Base-by-base conservation (phyloP, 2,797 vertebrate species). In the Cottoperca gobio region DNA sequence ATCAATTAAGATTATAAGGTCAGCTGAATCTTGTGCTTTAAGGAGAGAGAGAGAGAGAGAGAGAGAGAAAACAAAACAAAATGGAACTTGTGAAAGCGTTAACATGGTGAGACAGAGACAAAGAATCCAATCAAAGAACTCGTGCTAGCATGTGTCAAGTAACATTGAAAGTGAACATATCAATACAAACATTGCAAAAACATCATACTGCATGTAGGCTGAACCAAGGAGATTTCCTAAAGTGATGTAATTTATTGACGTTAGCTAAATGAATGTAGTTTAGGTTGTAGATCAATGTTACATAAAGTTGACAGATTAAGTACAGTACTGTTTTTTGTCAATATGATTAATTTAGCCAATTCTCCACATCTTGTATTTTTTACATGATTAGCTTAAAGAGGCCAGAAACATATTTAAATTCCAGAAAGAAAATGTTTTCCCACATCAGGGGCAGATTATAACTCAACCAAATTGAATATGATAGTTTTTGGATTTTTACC, bases 1-100 rank as follows among this genome's bases (percentile, higher is more conserved):
- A 7, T 99, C 98, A 98, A 99, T 97, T 97, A 99, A 97, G 97
- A 99, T 95, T 95, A 99, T 93, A 95, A 99, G 94, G 96, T 99
- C 98, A 93, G 97, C 97, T 63, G 97, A 96, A 84, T 97, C 97
- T 97, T 97, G 95, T 74, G 93, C 95, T 96, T 95, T 93, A 91
- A 90, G 86, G 89, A 83, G 85, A 93, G 83, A 92, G 81, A 93
- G 79, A 94, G 65, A 93, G 89, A 83, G 83, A 93, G 83, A 92
- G 83, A 92, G 81, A 93, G 80, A 94, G 68, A 94, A 95, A 90
- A 94, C 88, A 94, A 87, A 94, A 94, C 86, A 94, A 92, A 94
- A 95, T 91, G 93, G 94, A 93, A 97, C 95, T 96, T 91, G 95
- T 98, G 96, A 97, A 96, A 96, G 96, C 83, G 90, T 98, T 97